Evolutionary conservation across 1,140 invertebrate species (phyloP).

Genomic region (Littorina saxatilis): DNA sequence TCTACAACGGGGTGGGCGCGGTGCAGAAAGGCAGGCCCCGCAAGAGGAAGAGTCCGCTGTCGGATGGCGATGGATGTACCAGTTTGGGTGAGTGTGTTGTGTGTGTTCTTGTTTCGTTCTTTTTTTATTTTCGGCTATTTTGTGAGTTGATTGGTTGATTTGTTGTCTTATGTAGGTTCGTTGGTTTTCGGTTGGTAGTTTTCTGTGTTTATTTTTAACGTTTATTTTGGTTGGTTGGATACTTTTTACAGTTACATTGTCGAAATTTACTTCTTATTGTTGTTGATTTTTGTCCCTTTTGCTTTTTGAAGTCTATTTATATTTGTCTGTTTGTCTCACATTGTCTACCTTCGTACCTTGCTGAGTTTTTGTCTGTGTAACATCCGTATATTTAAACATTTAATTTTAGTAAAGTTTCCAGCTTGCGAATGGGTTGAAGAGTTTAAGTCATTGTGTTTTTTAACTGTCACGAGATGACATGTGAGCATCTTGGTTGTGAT

Average conservation of each 20-base stretch:
- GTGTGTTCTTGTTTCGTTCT: not conserved
- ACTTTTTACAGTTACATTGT: not conserved
- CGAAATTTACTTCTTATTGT: no score
- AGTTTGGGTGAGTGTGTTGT: slow-evolving; percentile 49
- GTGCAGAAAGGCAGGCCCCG: slow-evolving; percentile 84
- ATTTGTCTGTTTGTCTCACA: not conserved
- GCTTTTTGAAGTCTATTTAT: not conserved
- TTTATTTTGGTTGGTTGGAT: not conserved
- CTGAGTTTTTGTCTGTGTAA: no score
- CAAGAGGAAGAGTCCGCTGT: slow-evolving; percentile 56
- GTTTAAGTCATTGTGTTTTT: not conserved
- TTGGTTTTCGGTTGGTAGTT: not conserved
- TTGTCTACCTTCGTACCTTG: not conserved
- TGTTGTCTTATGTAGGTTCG: not conserved
- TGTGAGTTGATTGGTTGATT: slow-evolving; percentile 5
- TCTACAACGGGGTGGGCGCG: slow-evolving; percentile 84
- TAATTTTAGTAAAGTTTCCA: not conserved
- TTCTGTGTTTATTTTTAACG: not conserved
- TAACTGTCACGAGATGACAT: not conserved
- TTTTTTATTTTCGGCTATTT: not conserved
- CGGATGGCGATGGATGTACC: slow-evolving; percentile 53
- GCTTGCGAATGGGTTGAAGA: no score
- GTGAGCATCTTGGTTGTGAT: no score
- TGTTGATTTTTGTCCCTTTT: not conserved
- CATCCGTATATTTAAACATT: no score